phyloP scores from a whole-genome alignment of 1,140 invertebrate genomes.

The Ephestia elutella region DNA sequence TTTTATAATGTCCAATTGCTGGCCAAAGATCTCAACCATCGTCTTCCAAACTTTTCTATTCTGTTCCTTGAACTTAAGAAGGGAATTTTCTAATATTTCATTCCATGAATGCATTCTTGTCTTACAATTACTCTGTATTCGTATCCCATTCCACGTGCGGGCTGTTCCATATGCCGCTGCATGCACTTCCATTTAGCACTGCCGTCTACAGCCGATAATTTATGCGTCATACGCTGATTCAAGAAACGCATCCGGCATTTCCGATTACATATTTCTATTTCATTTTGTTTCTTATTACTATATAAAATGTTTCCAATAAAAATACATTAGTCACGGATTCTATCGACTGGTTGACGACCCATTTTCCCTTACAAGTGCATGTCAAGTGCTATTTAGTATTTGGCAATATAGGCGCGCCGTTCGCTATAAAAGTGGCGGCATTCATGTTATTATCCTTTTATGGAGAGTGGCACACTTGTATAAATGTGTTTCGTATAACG shows the following conservation, averaged over 20 bases:
- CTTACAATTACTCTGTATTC: background rate
- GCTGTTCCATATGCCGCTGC: background rate
- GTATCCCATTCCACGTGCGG: background rate
- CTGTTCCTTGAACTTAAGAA: no score
- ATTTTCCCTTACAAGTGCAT: slow-evolving; percentile 7
- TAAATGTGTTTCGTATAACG: background rate
- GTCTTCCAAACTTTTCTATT: no score
- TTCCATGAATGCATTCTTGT: no score
- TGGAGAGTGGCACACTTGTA: background rate
- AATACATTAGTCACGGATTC: background rate
- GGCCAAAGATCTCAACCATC: no score
- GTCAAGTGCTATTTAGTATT: slow-evolving; percentile 3
- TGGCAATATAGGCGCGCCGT: slow-evolving; percentile 1
- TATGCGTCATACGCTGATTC: slow-evolving; percentile 19
- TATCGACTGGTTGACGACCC: background rate
- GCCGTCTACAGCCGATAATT: slow-evolving; percentile 17
- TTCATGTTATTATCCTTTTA: background rate
- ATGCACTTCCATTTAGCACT: slow-evolving; percentile 18
- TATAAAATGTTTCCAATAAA: background rate
- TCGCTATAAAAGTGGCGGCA: slow-evolving; percentile 2
- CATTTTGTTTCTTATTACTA: background rate
- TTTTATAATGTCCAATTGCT: no score
- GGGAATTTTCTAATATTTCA: no score
- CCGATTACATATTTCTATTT: background rate
- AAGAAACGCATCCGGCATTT: slow-evolving; percentile 5